Base-by-base conservation (phyloP, 2,113 vertebrate species). In the Choloepus hoffmanni region DNA sequence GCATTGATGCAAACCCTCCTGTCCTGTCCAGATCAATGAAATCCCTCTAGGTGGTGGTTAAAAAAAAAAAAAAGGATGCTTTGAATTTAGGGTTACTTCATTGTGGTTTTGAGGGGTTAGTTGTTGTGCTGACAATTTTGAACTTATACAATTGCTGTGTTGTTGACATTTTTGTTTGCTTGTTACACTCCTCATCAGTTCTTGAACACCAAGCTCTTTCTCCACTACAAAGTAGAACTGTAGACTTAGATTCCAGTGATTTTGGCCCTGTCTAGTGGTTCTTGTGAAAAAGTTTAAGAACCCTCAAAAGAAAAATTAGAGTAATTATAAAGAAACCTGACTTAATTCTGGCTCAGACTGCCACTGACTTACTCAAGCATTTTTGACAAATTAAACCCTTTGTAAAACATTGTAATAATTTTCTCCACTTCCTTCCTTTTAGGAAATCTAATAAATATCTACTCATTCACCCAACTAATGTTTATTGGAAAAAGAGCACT, bases 391-490 rank as follows among this genome's bases (percentile, higher is more conserved):
- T 86, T 45, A 92, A 89, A 92, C 9, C 14, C 70, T 91, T 85
- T 87, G 30, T 72, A 81, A 89, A 76, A 83, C 65, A 28, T 84
- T 68, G 24, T 60, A 62, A 53, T 63, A 68, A 74, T 77, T 91
- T 86, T 72, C 76, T 36, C 73, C 28, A 67, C 14, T 60, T 92
- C 45, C 21, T 90, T 95, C 62, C 33, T 77, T 95, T 95, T 58
- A 90, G 76, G 65, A 89, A 84, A 94, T 40, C 74, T 86, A 86
- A 95, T 58, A 94, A 95, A 79, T 84, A 83, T 53, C 78, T 91
- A 63, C 50, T 58, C 53, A 53, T 92, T 76, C 30, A 74, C 43
- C 43, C 55, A 95, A 73, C 63, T 76, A 73, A 86, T 82, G 40
- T 95, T 96, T 86, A 65, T 73, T 89, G 53, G 55, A 85, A 43